Evolutionary conservation across 2,888 invertebrate genomes (phyloP), one percentile per base, ranked within the genome.

Genomic region (Scrobipalpa atriplicella): DNA sequence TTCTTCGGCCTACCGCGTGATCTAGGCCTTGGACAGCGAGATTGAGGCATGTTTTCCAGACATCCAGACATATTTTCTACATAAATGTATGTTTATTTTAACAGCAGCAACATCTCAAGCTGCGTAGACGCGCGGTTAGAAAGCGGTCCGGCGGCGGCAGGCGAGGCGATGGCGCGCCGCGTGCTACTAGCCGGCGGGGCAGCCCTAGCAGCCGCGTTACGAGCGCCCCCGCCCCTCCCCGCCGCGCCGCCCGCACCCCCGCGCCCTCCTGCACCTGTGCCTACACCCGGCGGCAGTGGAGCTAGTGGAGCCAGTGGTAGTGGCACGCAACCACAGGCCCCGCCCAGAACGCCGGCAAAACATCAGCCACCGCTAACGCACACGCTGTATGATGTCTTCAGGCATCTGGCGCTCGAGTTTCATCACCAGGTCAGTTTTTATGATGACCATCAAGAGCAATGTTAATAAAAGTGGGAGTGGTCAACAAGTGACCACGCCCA

Each of bases 71-170:
- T 13, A 1, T 39, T 39, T 11, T 8, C 8, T 1, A 11, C 43
- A 13, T 43, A 9, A 41, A 13, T 43, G 2, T 43, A 13, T 43
- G 16, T 51, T n/a, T 16, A 18, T 18, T 52, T 2, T 8, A 51
- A 13, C 36, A 38, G 19, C 70, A 86, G 84, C 73, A 86, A 84
- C 75, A 85, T 92, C 64, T 91, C 92, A 11, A 78, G 79, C n/a
- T 92, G 90, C 79, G 82, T 84, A 73, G 91, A 92, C 79, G 85
- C 86, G 11, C 94, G 98, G 58, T 87, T 98, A 52, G 97, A 98
- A 79, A 94, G 94, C 71, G 97, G 97, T 0, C 97, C 11, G 96
- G 97, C 75, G 94, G 95, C 43, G 94, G 95, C 97, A 19, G 98
- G 98, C 83, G 95, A 97, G 60, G 93, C 95, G 56, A 89, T 96